A percentile compares a stretch with the other conserved stretches of the same genome.
These are phyloP conservation scores for Whitmania pigra DNA, from an alignment of 1,140 invertebrate species.

Conservation along the genomic window DNA sequence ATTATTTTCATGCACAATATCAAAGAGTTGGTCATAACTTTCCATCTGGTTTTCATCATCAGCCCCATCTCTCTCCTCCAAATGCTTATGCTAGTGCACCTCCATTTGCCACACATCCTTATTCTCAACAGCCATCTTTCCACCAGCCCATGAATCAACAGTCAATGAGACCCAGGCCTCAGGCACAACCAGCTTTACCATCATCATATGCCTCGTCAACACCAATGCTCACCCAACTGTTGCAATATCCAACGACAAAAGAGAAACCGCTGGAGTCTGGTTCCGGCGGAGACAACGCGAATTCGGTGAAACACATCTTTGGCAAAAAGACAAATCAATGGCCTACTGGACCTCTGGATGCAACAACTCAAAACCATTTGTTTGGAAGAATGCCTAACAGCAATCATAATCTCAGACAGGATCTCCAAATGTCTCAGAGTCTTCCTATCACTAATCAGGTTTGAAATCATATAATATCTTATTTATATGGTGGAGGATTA, in stretches of 20 bases:
- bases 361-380: constrained; percentile 1
- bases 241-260: constrained; percentile 9
- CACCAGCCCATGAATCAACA: constrained; percentile 5
- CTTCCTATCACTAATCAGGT: neutral
- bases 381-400: neutral
- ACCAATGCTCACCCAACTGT: constrained; percentile 2
- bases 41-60: neutral
- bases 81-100: neutral
- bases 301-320: neutral
- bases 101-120: neutral
- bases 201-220: constrained; percentile 6
- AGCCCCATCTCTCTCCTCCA: neutral
- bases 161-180: neutral
- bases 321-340: constrained; percentile 1
- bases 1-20: neutral
- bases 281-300: neutral
- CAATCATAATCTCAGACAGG: neutral
- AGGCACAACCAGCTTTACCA: neutral
- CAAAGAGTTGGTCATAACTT: constrained; percentile 1
- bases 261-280: neutral
- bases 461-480: no score
- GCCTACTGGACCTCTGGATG: neutral
- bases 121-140: neutral
- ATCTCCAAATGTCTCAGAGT: neutral
- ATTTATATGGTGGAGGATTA: no score